phyloP scores from a whole-genome alignment of 2,888 invertebrate species.

The Lordiphosa andalusiaca region DNA sequence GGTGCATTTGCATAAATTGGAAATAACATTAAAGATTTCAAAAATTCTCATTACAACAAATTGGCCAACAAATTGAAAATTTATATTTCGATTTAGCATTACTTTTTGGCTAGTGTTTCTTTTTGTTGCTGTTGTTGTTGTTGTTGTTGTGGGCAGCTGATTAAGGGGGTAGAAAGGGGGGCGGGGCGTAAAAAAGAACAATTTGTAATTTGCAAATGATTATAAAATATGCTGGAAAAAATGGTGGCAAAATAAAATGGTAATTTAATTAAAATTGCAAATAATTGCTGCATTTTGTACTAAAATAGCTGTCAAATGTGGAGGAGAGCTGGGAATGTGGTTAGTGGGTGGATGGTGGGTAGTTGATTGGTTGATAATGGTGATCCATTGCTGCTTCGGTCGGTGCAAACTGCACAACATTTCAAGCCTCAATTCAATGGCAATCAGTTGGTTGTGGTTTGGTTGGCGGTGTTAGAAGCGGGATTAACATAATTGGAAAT shows the following conservation, averaged over 20 bases:
- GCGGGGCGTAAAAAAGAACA: conserved; percentile 30
- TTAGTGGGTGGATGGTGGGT: too few species aligned
- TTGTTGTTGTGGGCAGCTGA: conserved; percentile 26
- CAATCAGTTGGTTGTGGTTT: background rate
- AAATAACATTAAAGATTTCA: conserved; percentile 48
- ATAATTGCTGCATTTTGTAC: conserved; percentile 29
- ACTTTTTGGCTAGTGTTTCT: conserved; percentile 31
- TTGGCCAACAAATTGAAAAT: conserved; percentile 71
- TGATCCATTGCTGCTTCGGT: too few species aligned
- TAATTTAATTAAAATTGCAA: conserved; percentile 47
- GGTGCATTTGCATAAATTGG: conserved; percentile 48
- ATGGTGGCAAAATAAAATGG: conserved; percentile 53
- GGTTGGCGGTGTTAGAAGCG: background rate
- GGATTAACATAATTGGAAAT: conserved; percentile 36
- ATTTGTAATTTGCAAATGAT: conserved; percentile 60
- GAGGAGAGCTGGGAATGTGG: too few species aligned
- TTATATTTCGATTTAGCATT: conserved; percentile 47
- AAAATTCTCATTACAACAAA: conserved; percentile 70
- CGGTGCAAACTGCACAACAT: background rate
- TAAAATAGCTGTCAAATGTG: conserved; percentile 13
- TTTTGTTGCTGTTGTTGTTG: conserved; percentile 6
- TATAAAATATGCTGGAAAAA: conserved; percentile 54
- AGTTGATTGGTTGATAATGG: too few species aligned
- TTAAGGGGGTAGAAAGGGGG: conserved; percentile 7
- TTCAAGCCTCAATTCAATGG: background rate